Base-by-base conservation (phyloP, 2,888 invertebrate species). In the Drosophila longiperda region DNA sequence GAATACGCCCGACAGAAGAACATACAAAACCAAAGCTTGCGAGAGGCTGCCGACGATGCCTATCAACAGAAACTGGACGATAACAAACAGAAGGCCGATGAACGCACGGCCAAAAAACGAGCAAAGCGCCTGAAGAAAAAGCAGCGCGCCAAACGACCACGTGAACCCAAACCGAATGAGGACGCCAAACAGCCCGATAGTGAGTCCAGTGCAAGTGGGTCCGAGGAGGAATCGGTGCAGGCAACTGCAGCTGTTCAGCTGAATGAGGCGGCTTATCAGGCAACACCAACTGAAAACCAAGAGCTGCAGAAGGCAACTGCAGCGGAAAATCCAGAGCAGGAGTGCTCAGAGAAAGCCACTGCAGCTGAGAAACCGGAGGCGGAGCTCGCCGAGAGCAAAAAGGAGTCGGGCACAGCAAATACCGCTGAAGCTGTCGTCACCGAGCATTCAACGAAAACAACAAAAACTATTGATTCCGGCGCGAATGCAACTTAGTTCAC, bases 1-100 rank as follows among this genome's bases (percentile, higher is more conserved):
- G 99, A 99, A 94, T 98, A 98, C 93, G 98, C 99, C 0, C 94
- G 99, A 66, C 98, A 99, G 92, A 98, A 98, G 92, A 97, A 96
- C 91, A 97, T 99, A 90, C 97, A 97, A 90, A 97, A 98, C 89
- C 97, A 97, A 93, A 97, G 97, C 68, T 92, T 93, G 20, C 90
- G 97, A 96, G 98, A 99, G 92, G 95, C 96, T 73, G 92, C 96
- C 60, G 97, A 99, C 92, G 96, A 96, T 8, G 97, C 96, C 64
- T 99, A 97, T 93, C 96, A 96, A 78, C 92, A 93, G 49, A 97
- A 96, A 93, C 93, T 99, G 42, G 96, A 97, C 92, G 95, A 96
- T 82, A 97, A 98, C 91, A 94, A 93, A 82, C 73, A 87, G 1
- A 73, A 76, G 11, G 96, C 97, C 12, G 98, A 97, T 80, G 96